Percentiles rank a stretch among this genome's conserved stretches.
Conservation (phyloP, 2,888 invertebrate species). For the Crossocerus cetratus region DNA sequence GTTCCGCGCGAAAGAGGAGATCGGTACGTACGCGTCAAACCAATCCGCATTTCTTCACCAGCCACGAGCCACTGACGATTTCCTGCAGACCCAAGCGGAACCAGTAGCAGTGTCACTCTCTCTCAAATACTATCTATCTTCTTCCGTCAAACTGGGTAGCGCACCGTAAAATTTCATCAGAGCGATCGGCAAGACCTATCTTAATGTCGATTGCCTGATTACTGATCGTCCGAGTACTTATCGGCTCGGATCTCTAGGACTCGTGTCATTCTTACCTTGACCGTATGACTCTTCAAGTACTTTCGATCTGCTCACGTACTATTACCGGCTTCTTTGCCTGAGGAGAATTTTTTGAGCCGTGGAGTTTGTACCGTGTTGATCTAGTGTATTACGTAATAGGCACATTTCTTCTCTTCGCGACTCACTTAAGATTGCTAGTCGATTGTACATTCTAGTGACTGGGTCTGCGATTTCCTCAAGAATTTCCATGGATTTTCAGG, state of each 20-base stretch:
- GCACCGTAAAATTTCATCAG: slow-evolving; percentile 4
- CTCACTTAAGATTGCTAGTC: background rate
- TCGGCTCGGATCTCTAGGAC: background rate
- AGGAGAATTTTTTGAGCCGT: slow-evolving; percentile 23
- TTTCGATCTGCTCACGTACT: background rate
- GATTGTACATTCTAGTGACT: no score
- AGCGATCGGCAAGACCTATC: background rate
- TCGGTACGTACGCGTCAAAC: background rate
- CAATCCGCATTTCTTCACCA: no score
- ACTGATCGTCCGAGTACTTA: background rate
- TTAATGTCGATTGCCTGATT: no score
- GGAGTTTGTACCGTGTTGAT: slow-evolving; percentile 34
- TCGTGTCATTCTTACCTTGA: slow-evolving; percentile 42
- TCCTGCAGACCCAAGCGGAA: background rate
- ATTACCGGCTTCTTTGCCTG: background rate
- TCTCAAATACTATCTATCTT: no score
- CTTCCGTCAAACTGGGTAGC: no score
- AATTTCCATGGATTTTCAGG: background rate
- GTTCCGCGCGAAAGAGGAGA: background rate
- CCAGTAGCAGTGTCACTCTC: background rate
- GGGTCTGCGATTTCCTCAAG: no score
- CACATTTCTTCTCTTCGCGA: background rate
- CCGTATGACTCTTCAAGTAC: slow-evolving; percentile 25
- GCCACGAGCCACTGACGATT: background rate
- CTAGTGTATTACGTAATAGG: slow-evolving; percentile 17